These are phyloP conservation scores for Poeciliopsis infans DNA, from an alignment of 2,797 vertebrate species.

Conservation along the genomic window DNA sequence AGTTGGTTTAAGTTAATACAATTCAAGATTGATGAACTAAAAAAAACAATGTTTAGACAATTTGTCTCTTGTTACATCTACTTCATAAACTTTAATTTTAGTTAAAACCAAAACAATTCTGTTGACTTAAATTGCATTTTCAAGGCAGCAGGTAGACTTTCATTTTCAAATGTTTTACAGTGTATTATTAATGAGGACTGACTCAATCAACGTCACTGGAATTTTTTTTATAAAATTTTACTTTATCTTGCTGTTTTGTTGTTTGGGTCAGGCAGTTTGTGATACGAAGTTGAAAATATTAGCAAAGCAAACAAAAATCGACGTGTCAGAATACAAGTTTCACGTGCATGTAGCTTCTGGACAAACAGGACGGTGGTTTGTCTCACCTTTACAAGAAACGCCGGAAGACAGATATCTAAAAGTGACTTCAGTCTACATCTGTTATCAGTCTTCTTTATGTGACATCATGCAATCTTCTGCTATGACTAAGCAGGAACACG, in stretches of 20 bases:
- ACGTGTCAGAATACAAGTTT: neutral
- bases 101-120: too few relatives aligned
- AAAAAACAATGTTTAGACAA: too few relatives aligned
- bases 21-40: too few relatives aligned
- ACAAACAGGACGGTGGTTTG: neutral
- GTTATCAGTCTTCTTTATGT: constrained; percentile 20
- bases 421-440: constrained; percentile 24
- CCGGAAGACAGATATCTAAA: constrained; percentile 18
- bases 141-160: too few relatives aligned
- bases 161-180: too few relatives aligned
- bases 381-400: constrained; percentile 1
- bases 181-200: too few relatives aligned
- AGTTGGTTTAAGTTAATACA: too few relatives aligned
- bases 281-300: neutral
- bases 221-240: neutral
- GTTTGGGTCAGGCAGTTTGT: neutral
- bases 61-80: too few relatives aligned
- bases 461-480: constrained; percentile 33
- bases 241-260: neutral
- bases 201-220: neutral
- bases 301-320: neutral
- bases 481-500: constrained; percentile 39
- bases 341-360: neutral
- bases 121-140: too few relatives aligned
- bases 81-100: too few relatives aligned